phyloP scores from a whole-genome alignment of 2,113 vertebrate genomes.

The Fukomys damarensis region DNA sequence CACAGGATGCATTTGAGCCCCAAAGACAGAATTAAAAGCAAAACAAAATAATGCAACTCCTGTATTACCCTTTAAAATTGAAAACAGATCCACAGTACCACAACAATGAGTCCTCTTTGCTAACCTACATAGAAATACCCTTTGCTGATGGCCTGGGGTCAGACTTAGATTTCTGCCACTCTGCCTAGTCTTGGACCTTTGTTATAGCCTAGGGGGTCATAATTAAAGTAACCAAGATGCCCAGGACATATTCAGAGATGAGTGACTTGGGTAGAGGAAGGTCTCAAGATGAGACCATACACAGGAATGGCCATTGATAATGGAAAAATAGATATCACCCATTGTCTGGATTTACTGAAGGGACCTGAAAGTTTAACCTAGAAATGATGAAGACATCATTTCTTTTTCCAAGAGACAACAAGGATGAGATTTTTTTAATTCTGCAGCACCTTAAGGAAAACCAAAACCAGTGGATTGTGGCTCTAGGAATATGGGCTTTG shows the following conservation, averaged over 20 bases:
- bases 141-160: neutral
- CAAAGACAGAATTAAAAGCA: neutral
- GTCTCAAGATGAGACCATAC: neutral
- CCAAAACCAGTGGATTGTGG: neutral
- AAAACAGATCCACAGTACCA: neutral
- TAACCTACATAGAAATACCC: neutral
- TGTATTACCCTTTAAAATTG: neutral
- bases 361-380: neutral
- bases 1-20: neutral
- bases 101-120: neutral
- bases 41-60: neutral
- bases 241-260: neutral
- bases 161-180: neutral
- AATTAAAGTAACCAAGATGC: neutral
- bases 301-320: accelerated
- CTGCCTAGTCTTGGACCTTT: accelerated
- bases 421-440: neutral
- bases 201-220: accelerated
- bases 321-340: neutral
- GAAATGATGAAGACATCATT: neutral
- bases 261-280: neutral
- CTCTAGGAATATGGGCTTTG: neutral
- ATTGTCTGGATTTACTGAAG: neutral
- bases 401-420: neutral
- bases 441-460: neutral